These are phyloP conservation scores for Ophion ellenae DNA, from an alignment of 2,888 invertebrate genomes.

Conservation along the genomic window DNA sequence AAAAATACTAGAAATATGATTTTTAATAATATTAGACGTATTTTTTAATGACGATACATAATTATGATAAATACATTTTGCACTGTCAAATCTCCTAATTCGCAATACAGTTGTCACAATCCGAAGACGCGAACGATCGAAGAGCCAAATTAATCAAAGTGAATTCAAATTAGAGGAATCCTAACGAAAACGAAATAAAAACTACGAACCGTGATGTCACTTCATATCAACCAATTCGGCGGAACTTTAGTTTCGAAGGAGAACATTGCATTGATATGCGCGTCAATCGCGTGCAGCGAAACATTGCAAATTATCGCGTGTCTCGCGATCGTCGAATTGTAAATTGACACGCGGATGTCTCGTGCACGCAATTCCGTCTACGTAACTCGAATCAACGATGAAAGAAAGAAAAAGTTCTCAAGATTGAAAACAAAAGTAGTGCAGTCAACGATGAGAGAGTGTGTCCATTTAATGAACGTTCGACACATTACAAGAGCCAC, in stretches of 20 bases:
- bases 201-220: too few species aligned
- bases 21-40: too few species aligned
- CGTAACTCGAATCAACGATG: constrained; percentile 26
- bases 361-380: constrained; percentile 39
- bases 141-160: too few species aligned
- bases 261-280: neutral
- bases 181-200: too few species aligned
- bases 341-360: constrained; percentile 41
- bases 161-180: too few species aligned
- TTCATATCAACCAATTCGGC: too few species aligned
- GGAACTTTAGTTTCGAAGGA: neutral
- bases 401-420: neutral
- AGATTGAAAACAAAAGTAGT: constrained; percentile 2
- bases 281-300: constrained; percentile 33
- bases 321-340: constrained; percentile 17
- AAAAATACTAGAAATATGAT: too few species aligned
- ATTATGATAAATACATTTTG: too few species aligned
- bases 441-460: constrained; percentile 9
- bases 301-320: constrained; percentile 19
- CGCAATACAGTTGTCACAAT: too few species aligned
- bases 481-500: constrained; percentile 5
- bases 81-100: too few species aligned
- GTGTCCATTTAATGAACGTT: constrained; percentile 23
- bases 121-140: too few species aligned
- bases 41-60: too few species aligned